A percentile compares a stretch with the other conserved stretches of the same genome.
Conservation (phyloP, 2,888 invertebrate species). For the Poecilus cupreus region DNA sequence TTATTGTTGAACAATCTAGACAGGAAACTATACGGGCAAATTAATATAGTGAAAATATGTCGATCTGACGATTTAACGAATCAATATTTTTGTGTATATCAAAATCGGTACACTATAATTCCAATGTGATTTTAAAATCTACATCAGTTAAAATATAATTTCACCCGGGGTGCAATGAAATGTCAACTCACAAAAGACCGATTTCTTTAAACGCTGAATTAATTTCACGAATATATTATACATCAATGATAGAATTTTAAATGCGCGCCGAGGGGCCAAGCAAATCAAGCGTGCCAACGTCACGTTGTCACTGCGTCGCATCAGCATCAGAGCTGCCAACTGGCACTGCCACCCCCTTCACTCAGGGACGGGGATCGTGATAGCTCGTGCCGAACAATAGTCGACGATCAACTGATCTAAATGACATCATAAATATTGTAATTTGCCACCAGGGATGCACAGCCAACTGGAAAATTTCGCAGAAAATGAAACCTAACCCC, state of each 20-base stretch:
- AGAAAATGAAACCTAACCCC: conserved; percentile 46
- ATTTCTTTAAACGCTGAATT: conserved; percentile 26
- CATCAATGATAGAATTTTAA: conserved; percentile 49
- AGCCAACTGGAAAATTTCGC: conserved; percentile 66
- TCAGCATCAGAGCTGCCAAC: conserved; percentile 21
- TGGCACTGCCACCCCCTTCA: not conserved
- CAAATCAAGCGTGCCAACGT: conserved; percentile 22
- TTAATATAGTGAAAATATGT: too few species aligned
- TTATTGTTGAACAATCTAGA: too few species aligned
- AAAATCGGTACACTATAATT: too few species aligned
- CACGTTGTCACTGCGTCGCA: not conserved
- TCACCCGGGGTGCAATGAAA: too few species aligned
- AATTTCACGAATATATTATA: conserved; percentile 45
- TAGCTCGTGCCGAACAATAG: conserved; percentile 40
- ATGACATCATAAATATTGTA: conserved; percentile 72
- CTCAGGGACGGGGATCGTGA: not conserved
- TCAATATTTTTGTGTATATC: too few species aligned
- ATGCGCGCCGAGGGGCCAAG: conserved; percentile 13
- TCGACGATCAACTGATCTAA: conserved; percentile 68
- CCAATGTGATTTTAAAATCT: too few species aligned
- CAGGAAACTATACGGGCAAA: too few species aligned
- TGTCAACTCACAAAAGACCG: not conserved
- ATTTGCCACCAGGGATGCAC: conserved; percentile 67
- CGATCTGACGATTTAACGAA: too few species aligned
- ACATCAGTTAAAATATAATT: too few species aligned